Base-by-base conservation (phyloP, 2,888 invertebrate genomes). In the Ennomos fuscantarius region DNA sequence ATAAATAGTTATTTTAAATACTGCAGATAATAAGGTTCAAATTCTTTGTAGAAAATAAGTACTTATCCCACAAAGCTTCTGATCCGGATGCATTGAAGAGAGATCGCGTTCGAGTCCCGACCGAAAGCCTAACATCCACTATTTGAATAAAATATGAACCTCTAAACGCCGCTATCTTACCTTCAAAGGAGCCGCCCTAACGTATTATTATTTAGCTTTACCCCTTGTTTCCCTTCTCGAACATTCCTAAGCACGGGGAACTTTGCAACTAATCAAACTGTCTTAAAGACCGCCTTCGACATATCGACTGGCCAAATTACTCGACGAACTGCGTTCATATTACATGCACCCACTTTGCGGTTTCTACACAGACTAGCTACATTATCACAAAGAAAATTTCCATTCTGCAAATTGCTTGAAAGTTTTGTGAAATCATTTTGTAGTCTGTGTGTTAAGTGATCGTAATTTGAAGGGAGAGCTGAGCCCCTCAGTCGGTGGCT, bases 191-290 rank as follows among this genome's bases (percentile, higher is more conserved):
- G 42, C 36, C 53, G 10, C 48, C 46, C 32, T 55, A 51, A 55
- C 47, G 45, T 60, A 54, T 60, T 60, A 60, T 60, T 54, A 47
- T 53, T 55, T 53, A 54, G 33, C 44, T 11, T 36, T 32, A 43
- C 52, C 60, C 43, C 60, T 52, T 47, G 61, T 56, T 61, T 51
- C 42, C 43, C 47, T 39, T 56, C 58, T 62, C 54, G 41, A 61
- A 48, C 65, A 70, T 69, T 70, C 78, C 72, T 50, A 55, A 56
- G 37, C 53, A 62, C 64, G 73, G 66, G 58, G 62, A 80, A 84
- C 71, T 85, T 83, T 72, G 73, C 74, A 86, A 87, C 82, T 86
- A 84, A 87, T 87, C 87, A 86, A 88, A 87, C 77, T 84, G 83
- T 82, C 86, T 87, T 83, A 81, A 80, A 79, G 81, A 75, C 81